These are phyloP conservation scores for Cebus imitator DNA, from an alignment of 2,113 vertebrate species.

Conservation along the genomic window DNA sequence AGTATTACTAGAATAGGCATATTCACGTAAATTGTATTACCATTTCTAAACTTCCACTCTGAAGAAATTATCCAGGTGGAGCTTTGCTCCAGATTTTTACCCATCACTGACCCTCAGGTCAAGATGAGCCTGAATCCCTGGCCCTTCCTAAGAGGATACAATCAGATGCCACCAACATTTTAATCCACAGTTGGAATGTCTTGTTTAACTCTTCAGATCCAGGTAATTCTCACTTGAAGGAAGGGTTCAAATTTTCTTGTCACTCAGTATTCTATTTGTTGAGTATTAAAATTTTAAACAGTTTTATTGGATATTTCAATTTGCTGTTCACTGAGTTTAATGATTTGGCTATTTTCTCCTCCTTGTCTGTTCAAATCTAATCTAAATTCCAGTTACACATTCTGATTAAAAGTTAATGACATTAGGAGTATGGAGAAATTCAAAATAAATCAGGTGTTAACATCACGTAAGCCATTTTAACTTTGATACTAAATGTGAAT, in stretches of 20 bases:
- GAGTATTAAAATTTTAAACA: not conserved
- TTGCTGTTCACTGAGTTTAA: conserved; percentile 8
- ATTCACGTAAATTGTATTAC: not conserved
- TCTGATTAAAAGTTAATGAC: conserved; percentile 52
- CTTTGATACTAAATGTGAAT: not conserved
- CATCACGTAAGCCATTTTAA: not conserved
- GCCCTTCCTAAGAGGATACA: not conserved
- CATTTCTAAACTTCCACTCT: not conserved
- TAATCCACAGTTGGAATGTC: not conserved
- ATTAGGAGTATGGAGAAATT: not conserved
- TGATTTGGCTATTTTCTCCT: not conserved
- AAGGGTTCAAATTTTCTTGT: not conserved
- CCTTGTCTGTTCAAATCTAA: not conserved
- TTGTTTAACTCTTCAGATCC: not conserved
- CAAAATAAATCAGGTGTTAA: conserved; percentile 4
- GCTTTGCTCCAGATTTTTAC: not conserved
- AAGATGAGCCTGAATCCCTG: not conserved
- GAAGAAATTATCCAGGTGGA: not conserved
- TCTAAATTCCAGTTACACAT: conserved; percentile 13
- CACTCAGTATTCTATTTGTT: not conserved
- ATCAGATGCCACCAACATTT: not conserved
- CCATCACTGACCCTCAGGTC: not conserved
- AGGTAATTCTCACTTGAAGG: not conserved
- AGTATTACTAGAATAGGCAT: not conserved
- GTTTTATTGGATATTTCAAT: not conserved